Evolutionary conservation across 2,888 invertebrate species (phyloP), one percentile per base, ranked within the genome.

Genomic region (Epistrophella euchroma): DNA sequence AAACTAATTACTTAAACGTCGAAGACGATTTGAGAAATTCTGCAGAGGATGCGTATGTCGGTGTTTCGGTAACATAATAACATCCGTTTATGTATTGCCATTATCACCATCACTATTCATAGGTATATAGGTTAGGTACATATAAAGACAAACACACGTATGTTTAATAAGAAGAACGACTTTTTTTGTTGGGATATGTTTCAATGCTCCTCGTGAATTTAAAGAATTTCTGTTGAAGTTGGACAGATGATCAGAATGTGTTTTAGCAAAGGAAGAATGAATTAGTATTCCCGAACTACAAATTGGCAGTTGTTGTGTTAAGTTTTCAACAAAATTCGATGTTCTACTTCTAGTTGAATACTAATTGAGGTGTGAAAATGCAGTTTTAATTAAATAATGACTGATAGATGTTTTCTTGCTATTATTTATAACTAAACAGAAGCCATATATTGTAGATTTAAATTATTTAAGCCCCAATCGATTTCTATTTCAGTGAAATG

Each of bases 1-100:
- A 77, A 85, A 85, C 81, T 85, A 85, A 85, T 85, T 85, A 85
- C 80, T 76, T 68, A 81, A 85, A 72, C 85, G 62, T 72, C 32
- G 71, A 80, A 68, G 80, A 85, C 66, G 70, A 78, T 78, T 85
- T 80, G 28, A 68, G 56, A 47, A 47, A 47, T 58, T 56, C 71
- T 60, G 55, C 52, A 62, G 62, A 68, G 50, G 68, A 68, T 80
- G 45, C n/a, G n/a, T 75, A 22, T 75, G 62, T 70, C 37, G 47
- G 45, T 75, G 28, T 75, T 55, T 70, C 37, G 47, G 60, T 40
- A 43, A 66, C 47, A 47, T 35, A 35, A 66, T 47, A 47, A 66
- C 66, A 47, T 60, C 37, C 62, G n/a, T 55, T 32, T 43, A 79
- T 73, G 15, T 35, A 32, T 19, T n/a, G 15, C 35, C 25, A 22